Evolutionary conservation across 30 jellyfish, hydroid and myxozoan species (phyloP).

Genomic region (Aurelia aurita complex sp. Pacific): DNA sequence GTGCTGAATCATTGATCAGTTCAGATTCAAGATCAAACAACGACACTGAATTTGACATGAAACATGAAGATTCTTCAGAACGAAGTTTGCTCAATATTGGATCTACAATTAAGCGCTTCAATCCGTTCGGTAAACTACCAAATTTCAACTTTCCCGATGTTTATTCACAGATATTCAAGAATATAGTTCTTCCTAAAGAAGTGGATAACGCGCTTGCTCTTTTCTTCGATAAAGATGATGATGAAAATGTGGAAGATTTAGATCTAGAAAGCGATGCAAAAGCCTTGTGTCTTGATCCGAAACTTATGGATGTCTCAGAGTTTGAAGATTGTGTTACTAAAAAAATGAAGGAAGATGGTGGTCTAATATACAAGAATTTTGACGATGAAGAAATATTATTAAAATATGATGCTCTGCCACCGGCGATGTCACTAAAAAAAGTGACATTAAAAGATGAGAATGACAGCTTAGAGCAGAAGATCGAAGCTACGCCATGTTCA

Average conservation of each 20-base stretch:
- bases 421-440: slow-evolving; percentile 3
- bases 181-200: slow-evolving; percentile 10
- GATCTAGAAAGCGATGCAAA: background rate
- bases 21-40: too few relatives aligned
- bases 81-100: too few relatives aligned
- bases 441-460: background rate
- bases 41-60: too few relatives aligned
- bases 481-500: background rate
- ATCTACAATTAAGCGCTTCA: background rate
- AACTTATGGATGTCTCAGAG: background rate
- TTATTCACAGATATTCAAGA: slow-evolving; percentile 3
- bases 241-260: background rate
- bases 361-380: slow-evolving; percentile 14
- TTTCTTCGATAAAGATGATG: background rate
- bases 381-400: slow-evolving; percentile 6
- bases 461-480: too few relatives aligned
- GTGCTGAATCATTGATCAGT: too few relatives aligned
- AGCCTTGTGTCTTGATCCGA: slow-evolving; percentile 14
- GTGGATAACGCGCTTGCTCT: slow-evolving; percentile 5
- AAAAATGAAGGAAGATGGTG: slow-evolving; percentile 50
- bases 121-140: slow-evolving; percentile 4
- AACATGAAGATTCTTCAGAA: too few relatives aligned
- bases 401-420: slow-evolving; percentile 49
- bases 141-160: background rate
- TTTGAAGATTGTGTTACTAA: slow-evolving; percentile 32